phyloP scores from a whole-genome alignment of 2,888 invertebrate species.

The Sympetrum striolatum region DNA sequence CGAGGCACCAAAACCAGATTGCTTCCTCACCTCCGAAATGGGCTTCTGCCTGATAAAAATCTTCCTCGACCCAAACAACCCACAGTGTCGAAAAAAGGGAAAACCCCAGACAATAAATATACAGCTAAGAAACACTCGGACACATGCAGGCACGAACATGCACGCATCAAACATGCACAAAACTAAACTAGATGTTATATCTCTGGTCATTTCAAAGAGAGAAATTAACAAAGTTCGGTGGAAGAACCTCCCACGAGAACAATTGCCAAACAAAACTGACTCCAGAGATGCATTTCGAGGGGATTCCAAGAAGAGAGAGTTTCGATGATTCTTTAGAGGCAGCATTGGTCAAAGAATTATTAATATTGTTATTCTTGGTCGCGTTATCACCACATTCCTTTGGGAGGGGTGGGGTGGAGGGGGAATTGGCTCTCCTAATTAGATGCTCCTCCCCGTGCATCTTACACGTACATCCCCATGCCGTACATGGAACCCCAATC shows the following conservation, averaged over 20 bases:
- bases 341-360: slow-evolving; percentile 41
- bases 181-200: not conserved
- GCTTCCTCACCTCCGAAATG: not conserved
- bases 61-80: not conserved
- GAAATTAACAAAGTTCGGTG: not conserved
- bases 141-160: slow-evolving; percentile 31
- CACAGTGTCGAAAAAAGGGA: slow-evolving; percentile 9
- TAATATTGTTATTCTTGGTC: slow-evolving; percentile 40
- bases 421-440: not conserved
- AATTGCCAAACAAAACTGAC: not conserved
- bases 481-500: slow-evolving; percentile 93
- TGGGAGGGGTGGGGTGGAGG: slow-evolving; percentile 1
- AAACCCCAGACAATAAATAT: slow-evolving; percentile 1
- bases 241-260: not conserved
- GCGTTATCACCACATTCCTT: slow-evolving; percentile 30
- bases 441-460: slow-evolving; percentile 44
- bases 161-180: slow-evolving; percentile 17
- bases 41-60: not conserved
- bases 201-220: not conserved
- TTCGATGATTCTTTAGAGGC: slow-evolving; percentile 38
- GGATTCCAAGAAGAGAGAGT: not conserved
- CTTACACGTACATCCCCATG: slow-evolving; percentile 90
- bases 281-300: not conserved
- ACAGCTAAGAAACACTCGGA: slow-evolving; percentile 27
- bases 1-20: not conserved